These are phyloP conservation scores for Danionella dracula DNA, from an alignment of 2,797 vertebrate species.

Conservation along the genomic window DNA sequence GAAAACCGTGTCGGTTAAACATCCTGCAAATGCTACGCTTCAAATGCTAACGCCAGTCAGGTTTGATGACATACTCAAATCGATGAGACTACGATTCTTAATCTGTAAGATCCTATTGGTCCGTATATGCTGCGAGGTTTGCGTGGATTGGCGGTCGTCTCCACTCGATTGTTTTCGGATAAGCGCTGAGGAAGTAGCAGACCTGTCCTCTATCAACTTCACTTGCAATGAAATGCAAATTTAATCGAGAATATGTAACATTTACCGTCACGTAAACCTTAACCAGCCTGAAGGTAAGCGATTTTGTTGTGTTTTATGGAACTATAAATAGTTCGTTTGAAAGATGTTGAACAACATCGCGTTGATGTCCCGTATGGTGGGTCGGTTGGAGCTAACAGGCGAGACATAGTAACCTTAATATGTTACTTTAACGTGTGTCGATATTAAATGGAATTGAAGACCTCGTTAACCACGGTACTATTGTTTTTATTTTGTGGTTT, in stretches of 20 bases:
- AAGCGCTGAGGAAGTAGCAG: constrained; percentile 45
- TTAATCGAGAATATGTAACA: constrained; percentile 7
- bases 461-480: background rate
- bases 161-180: background rate
- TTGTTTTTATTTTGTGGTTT: background rate
- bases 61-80: background rate
- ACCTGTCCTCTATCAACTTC: constrained; percentile 30
- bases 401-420: background rate
- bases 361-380: background rate
- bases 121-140: background rate
- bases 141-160: constrained; percentile 36
- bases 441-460: background rate
- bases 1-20: background rate
- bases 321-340: background rate
- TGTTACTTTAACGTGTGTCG: too few relatives aligned
- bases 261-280: constrained; percentile 16
- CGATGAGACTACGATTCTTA: background rate
- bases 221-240: constrained; percentile 31
- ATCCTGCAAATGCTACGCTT: background rate
- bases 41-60: background rate
- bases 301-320: background rate
- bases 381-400: constrained; percentile 5
- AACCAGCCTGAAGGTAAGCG: constrained; percentile 29
- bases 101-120: constrained; percentile 25
- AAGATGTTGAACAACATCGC: background rate